Percentiles rank a stretch among this genome's conserved stretches.
Conservation (phyloP, 2,888 invertebrate genomes). For the Empis livida region DNA sequence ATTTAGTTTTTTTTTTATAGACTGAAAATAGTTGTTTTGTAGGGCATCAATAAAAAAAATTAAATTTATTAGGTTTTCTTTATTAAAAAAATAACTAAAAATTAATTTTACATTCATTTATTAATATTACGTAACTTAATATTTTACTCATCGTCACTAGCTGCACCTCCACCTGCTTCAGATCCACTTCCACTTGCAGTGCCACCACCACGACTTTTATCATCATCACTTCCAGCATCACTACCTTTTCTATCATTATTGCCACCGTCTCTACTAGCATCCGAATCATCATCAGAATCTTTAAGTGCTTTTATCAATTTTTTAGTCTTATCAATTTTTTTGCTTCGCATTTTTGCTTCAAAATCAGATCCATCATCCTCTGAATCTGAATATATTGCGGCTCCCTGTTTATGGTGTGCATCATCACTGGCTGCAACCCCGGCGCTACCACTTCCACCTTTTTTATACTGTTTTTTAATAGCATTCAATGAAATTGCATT, state of each 20-base stretch:
- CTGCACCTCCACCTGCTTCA: conserved; percentile 9
- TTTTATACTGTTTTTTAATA: conserved; percentile 89
- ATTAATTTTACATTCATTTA: too few relatives aligned
- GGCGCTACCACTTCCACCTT: conserved; percentile 33
- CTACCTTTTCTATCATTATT: conserved; percentile 12
- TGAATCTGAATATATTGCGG: conserved; percentile 78
- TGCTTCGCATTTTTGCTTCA: conserved; percentile 57
- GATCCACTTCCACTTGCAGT: background rate
- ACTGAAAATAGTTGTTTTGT: too few relatives aligned
- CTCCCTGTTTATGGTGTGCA: conserved; percentile 18
- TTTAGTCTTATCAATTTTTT: conserved; percentile 61
- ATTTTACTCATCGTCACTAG: background rate
- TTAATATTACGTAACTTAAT: too few relatives aligned
- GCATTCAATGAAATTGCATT: conserved; percentile 84
- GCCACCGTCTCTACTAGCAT: conserved; percentile 12
- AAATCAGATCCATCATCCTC: conserved; percentile 65
- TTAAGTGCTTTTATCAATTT: conserved; percentile 65
- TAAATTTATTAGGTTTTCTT: too few relatives aligned
- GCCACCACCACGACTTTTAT: conserved; percentile 1
- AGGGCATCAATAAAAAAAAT: too few relatives aligned
- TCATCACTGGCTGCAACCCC: conserved; percentile 9
- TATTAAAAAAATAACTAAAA: too few relatives aligned
- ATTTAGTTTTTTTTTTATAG: too few relatives aligned
- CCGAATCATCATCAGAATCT: conserved; percentile 57
- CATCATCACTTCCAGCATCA: conserved; percentile 14